Conservation (phyloP, 2,888 invertebrate genomes). For the Oxycera nigricornis region DNA sequence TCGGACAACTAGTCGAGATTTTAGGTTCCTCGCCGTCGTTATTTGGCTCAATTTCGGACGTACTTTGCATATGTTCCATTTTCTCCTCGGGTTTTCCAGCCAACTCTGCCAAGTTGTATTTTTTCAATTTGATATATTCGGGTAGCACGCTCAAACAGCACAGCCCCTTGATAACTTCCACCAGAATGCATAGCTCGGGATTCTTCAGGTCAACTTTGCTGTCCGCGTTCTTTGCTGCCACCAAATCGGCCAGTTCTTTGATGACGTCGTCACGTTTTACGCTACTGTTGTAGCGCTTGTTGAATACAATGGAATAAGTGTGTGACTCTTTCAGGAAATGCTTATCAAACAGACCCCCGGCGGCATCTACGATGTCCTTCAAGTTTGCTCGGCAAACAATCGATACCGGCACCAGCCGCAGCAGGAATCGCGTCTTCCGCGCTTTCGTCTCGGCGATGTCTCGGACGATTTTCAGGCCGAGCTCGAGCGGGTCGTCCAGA, state of each 20-base stretch:
- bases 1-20: too few species aligned
- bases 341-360: constrained; percentile 73
- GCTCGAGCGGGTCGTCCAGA: constrained; percentile 74
- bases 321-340: constrained; percentile 75
- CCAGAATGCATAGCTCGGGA: constrained; percentile 78
- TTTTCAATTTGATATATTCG: constrained; percentile 78
- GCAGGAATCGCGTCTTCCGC: constrained; percentile 76
- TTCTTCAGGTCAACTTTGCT: constrained; percentile 82
- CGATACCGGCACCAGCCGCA: constrained; percentile 83
- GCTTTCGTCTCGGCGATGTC: constrained; percentile 73
- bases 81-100: too few species aligned
- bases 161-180: constrained; percentile 82
- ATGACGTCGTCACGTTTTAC: constrained; percentile 76
- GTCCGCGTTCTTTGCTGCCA: constrained; percentile 71
- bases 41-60: too few species aligned
- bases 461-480: constrained; percentile 75
- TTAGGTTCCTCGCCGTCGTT: too few species aligned
- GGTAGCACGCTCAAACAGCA: constrained; percentile 83
- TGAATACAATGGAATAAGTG: constrained; percentile 79
- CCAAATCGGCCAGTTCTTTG: constrained; percentile 74
- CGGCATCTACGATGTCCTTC: constrained; percentile 75
- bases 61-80: too few species aligned
- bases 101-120: constrained; percentile 80
- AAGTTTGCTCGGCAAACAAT: constrained; percentile 80
- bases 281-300: constrained; percentile 78